Conservation (phyloP, 2,113 vertebrate species). For the Hypanus sabinus region DNA sequence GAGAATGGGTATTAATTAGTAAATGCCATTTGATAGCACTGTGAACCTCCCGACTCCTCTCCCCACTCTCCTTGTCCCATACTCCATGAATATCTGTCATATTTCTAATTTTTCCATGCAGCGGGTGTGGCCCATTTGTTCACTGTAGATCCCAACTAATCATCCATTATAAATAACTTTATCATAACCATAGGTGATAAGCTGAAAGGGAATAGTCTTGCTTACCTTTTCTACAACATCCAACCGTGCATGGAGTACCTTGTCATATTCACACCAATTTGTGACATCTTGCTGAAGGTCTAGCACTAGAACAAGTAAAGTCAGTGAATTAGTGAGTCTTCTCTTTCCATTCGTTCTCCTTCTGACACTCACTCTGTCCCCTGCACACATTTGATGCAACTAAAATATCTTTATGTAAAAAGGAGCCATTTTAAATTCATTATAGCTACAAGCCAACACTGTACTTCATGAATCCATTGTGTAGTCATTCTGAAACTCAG, state of each 20-base stretch:
- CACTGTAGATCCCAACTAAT: not conserved
- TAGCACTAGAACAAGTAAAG: not conserved
- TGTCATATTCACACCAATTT: constrained; percentile 9
- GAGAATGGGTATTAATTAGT: too few species aligned
- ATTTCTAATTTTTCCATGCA: not conserved
- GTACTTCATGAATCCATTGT: not conserved
- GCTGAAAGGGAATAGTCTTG: not conserved
- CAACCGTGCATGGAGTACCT: not conserved
- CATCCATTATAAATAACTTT: not conserved
- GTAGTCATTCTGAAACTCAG: not conserved
- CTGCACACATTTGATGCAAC: not conserved
- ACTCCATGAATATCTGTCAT: not conserved
- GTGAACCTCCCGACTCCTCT: not conserved
- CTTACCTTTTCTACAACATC: constrained; percentile 22
- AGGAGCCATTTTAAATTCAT: not conserved
- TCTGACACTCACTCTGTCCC: not conserved
- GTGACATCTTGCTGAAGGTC: not conserved
- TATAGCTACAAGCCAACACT: too few species aligned
- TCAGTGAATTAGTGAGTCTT: not conserved
- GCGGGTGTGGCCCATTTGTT: not conserved
- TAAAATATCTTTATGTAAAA: not conserved
- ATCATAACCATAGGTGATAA: not conserved
- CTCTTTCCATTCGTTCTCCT: not conserved
- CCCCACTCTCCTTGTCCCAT: not conserved
- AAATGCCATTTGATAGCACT: too few species aligned